Base-by-base conservation (phyloP, 2,888 invertebrate species). In the Coelinius sp. region DNA sequence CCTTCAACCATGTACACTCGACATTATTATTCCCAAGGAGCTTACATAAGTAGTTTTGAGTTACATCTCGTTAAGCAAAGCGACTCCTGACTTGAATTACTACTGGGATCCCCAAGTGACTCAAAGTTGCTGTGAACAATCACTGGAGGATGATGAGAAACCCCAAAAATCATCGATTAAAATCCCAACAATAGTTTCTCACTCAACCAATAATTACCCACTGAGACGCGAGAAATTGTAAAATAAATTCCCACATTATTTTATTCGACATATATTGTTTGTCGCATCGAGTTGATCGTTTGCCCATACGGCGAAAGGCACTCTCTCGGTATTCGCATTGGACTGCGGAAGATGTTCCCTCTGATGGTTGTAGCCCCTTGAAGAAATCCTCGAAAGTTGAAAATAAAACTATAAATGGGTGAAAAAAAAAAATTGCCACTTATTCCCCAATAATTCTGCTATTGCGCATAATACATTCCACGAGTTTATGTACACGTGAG, bases 61-160 rank as follows among this genome's bases (percentile, higher is more conserved):
- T 78, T 78, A 76, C 75, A 77, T 77, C 77, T 76, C 74, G 77
- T 77, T 76, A 77, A 72, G 74, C 66, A 75, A 75, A 74, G 73
- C 68, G 70, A 64, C 52, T 65, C 46, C 53, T 69, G 73, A 75
- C 75, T 77, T 74, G 71, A 75, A 74, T 77, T 77, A 77, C 73
- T 71, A 74, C 75, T 71, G 74, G n/a, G 73, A 75, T 74, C 63
- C 68, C 63, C 49, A 56, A 52, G 65, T 44, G 27, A 14, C 35
- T 67, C 66, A n/a, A 10, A 53, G n/a, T 53, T 59, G 53, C 14
- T 24, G 17, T 25, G 25, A 14, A 53, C 53, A 49, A 49, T 41
- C 41, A 41, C n/a, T n/a, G n/a, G n/a, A n/a, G n/a, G n/a, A 41
- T 41, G 41, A 5, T 41, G 41, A 41, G 41, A n/a, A n/a, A n/a